These are phyloP conservation scores for Magallana angulata DNA, from an alignment of 1,140 invertebrate species.

Conservation along the genomic window DNA sequence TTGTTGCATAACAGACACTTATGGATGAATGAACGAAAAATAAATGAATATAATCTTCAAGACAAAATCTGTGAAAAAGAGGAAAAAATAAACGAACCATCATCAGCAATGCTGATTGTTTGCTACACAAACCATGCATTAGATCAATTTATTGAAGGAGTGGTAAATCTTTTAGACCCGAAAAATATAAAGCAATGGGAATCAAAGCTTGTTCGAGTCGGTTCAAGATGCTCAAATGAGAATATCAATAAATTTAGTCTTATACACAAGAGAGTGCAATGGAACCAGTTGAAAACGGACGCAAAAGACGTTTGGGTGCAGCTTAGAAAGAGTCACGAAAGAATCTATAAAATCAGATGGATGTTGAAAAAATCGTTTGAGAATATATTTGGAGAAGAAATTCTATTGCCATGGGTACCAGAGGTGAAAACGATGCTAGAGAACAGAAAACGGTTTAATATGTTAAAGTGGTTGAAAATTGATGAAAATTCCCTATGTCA, in stretches of 20 bases:
- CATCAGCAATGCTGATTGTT: conserved; percentile 86
- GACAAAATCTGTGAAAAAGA: background rate
- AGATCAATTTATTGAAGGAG: conserved; percentile 90
- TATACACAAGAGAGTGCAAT: conserved; percentile 44
- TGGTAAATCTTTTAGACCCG: conserved; percentile 63
- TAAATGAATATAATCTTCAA: background rate
- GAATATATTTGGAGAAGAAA: conserved; percentile 83
- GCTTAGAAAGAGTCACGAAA: background rate
- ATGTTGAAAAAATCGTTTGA: conserved; percentile 4
- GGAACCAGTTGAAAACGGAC: too few relatives aligned
- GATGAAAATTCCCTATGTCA: background rate
- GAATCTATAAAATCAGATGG: background rate
- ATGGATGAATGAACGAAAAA: conserved; percentile 72
- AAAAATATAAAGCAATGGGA: background rate
- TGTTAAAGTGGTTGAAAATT: conserved; percentile 14
- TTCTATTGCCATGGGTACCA: conserved; percentile 87
- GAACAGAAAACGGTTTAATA: background rate
- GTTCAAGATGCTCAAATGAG: conserved; percentile 85
- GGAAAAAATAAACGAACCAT: background rate
- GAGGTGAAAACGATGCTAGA: conserved; percentile 81
- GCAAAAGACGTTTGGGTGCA: too few relatives aligned
- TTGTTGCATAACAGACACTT: conserved; percentile 73
- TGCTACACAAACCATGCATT: conserved; percentile 93
- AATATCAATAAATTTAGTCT: conserved; percentile 59
- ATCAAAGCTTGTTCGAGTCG: conserved; percentile 87